A percentile compares a stretch with the other conserved stretches of the same genome.
These are phyloP conservation scores for Tyrannus savana DNA, from an alignment of 2,113 vertebrate species.

Conservation along the genomic window DNA sequence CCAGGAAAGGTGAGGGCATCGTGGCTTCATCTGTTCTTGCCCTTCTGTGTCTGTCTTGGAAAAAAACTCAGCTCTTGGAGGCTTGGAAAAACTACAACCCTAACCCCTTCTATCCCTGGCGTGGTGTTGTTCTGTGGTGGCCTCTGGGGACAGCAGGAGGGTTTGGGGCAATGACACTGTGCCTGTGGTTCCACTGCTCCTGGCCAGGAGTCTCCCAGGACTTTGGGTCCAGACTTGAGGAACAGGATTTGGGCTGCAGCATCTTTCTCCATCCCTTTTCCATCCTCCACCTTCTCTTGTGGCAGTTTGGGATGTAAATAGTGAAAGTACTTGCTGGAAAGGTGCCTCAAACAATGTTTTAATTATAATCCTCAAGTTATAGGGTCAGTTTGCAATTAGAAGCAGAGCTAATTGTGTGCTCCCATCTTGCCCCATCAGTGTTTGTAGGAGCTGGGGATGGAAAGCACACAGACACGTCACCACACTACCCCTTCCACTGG, in stretches of 20 bases:
- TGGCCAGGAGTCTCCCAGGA: rapidly evolving
- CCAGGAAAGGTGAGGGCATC: neutral
- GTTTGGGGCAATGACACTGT: neutral
- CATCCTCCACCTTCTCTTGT: neutral
- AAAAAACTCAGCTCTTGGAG: neutral
- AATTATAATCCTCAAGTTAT: neutral
- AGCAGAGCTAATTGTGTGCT: neutral
- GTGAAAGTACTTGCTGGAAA: rapidly evolving
- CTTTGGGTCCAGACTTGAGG: neutral
- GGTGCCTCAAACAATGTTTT: neutral
- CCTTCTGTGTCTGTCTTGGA: neutral
- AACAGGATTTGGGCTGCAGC: neutral
- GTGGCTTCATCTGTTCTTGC: rapidly evolving
- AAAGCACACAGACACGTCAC: rapidly evolving
- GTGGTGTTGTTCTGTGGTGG: rapidly evolving
- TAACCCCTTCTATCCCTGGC: neutral
- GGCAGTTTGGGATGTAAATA: rapidly evolving
- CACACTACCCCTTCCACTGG: rapidly evolving
- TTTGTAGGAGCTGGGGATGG: neutral
- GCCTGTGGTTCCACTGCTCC: neutral
- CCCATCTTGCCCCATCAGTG: neutral
- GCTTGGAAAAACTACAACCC: neutral
- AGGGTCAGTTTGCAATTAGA: neutral
- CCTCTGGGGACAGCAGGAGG: neutral
- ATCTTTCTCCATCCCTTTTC: neutral